Conservation (phyloP, 2,113 vertebrate genomes). For the Numida meleagris region DNA sequence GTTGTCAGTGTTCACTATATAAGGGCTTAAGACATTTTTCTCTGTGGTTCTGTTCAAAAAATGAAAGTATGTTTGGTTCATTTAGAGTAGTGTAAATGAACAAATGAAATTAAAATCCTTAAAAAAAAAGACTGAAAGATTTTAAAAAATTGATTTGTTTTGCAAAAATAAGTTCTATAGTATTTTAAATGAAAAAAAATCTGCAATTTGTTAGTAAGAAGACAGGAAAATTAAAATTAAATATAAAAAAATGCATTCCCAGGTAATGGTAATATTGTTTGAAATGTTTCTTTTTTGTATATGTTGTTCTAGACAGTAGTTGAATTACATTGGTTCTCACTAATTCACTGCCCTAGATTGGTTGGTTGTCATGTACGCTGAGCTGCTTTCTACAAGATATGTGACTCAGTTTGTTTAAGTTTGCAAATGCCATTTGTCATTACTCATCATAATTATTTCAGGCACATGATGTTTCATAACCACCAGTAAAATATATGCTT, state of each 20-base stretch:
- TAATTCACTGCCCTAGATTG: background rate
- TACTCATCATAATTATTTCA: constrained; percentile 19
- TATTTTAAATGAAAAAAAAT: background rate
- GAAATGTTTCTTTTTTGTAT: background rate
- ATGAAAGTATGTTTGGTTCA: background rate
- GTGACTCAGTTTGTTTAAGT: background rate
- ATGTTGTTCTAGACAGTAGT: background rate
- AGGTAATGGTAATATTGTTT: background rate
- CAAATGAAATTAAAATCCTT: background rate
- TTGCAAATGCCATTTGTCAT: background rate
- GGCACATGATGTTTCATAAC: background rate
- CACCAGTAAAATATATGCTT: background rate
- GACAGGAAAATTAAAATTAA: background rate
- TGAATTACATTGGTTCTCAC: background rate
- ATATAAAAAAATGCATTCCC: background rate
- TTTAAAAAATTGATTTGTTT: background rate
- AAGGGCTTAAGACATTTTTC: background rate
- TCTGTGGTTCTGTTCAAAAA: background rate
- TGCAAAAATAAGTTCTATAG: background rate
- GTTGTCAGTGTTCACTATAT: background rate
- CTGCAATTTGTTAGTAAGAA: background rate
- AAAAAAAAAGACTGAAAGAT: background rate
- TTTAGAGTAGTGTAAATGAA: background rate
- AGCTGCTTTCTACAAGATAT: background rate
- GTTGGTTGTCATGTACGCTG: background rate